Evolutionary conservation across 2,113 vertebrate species (phyloP), one percentile per base, ranked within the genome.

Genomic region (Amphiprion percula): DNA sequence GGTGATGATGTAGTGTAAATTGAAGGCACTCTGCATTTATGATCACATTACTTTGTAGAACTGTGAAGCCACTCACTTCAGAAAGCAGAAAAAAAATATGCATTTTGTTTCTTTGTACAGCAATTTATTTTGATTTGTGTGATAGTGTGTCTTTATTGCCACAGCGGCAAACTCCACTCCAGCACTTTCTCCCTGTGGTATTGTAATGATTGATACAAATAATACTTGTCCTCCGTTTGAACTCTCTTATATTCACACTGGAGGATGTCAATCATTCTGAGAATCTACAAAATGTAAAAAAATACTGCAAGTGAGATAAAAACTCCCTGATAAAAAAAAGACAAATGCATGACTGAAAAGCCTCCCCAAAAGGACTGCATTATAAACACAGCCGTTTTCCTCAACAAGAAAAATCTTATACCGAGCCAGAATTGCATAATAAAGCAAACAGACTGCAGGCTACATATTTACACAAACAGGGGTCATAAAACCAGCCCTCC

Each of bases 401-500:
- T 77, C 33, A 60, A 77, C 79, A 83, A 76, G 75, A 87, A 75
- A 84, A 86, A 84, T 86, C 64, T 7, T 72, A 74, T 49, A 46
- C 74, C 37, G 21, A 82, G 64, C 71, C 68, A 46, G 65, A 79
- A 73, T 83, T 85, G 86, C 83, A 83, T 88, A 89, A 87, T 80
- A 84, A 84, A 63, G 47, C 82, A 86, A 88, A 87, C 71, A 84
- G 76, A 80, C 87, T 89, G 78, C 79, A 70, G 87, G 90, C 87
- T 80, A 83, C 86, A 88, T 90, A 88, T 93, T 90, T 92, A 90
- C 86, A 92, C 85, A 90, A 91, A 87, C 90, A 87, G 69, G 47
- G 87, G 80, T 87, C 87, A 77, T 76, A 87, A 91, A 87, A 90
- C 16, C 83, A 90, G 66, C 56, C 76, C 85, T 74, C 82, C 68